These are phyloP conservation scores for Paragorgia papillata DNA, from an alignment of 92 coral and sea anemone genomes.

Conservation along the genomic window DNA sequence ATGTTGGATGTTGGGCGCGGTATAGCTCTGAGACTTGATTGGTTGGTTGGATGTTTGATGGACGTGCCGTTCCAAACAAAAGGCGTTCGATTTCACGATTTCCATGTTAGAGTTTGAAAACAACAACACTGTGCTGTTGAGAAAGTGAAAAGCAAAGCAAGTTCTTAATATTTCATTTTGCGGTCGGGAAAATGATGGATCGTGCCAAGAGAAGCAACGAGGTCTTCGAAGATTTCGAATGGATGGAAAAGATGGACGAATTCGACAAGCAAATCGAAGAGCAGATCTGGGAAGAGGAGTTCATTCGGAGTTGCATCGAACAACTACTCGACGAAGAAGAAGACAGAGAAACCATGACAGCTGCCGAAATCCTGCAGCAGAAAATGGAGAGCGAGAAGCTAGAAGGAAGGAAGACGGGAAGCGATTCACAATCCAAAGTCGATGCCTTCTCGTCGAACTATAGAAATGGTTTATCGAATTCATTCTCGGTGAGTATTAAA, in stretches of 20 bases:
- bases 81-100: slow-evolving; percentile 41
- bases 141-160: slow-evolving; percentile 1
- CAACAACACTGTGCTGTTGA: slow-evolving; percentile 20
- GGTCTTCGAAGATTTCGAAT: slow-evolving; percentile 68
- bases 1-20: slow-evolving; percentile 63
- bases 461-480: slow-evolving; percentile 62
- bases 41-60: slow-evolving; percentile 71
- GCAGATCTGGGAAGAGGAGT: slow-evolving; percentile 87
- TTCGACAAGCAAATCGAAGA: slow-evolving; percentile 82
- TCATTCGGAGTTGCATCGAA: slow-evolving; percentile 96
- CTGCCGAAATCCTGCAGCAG: slow-evolving; percentile 83
- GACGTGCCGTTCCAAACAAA: slow-evolving; percentile 36
- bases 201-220: slow-evolving; percentile 37
- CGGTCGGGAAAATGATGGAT: slow-evolving; percentile 64
- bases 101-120: slow-evolving; percentile 4
- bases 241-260: slow-evolving; percentile 91
- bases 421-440: slow-evolving; percentile 59
- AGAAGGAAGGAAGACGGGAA: slow-evolving; percentile 60
- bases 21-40: slow-evolving; percentile 67
- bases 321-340: slow-evolving; percentile 99
- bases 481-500: slow-evolving; percentile 67
- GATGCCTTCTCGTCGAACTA: slow-evolving; percentile 52
- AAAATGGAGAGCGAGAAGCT: slow-evolving; percentile 72
- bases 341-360: slow-evolving; percentile 91
- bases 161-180: slow-evolving; percentile 33